Percentiles rank a stretch among this genome's conserved stretches.
Evolutionary conservation across 2,113 vertebrate genomes (phyloP).

Genomic region (Dissostichus mawsoni): DNA sequence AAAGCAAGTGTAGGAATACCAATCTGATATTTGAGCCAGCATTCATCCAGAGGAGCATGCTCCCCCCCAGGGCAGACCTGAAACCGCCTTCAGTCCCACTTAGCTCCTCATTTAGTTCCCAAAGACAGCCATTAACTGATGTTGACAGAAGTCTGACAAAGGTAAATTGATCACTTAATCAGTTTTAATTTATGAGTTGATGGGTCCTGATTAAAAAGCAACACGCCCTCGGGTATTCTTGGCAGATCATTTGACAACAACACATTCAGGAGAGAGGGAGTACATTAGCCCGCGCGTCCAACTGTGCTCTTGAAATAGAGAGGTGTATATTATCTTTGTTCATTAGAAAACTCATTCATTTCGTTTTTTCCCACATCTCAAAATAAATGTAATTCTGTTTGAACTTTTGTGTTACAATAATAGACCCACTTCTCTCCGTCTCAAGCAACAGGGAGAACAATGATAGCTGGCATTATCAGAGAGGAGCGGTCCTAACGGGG

Average conservation of each 20-base stretch:
- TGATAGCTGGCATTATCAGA: background rate
- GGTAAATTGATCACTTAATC: conserved; percentile 67
- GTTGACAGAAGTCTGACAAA: conserved; percentile 53
- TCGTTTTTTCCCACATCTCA: background rate
- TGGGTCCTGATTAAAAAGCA: conserved; percentile 56
- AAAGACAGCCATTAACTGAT: conserved; percentile 22
- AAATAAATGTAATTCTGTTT: background rate
- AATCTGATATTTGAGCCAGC: too few relatives aligned
- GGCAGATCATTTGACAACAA: conserved; percentile 47
- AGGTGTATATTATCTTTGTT: background rate
- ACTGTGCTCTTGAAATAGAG: background rate
- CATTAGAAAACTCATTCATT: background rate
- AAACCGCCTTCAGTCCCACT: conserved; percentile 31
- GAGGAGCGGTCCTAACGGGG: background rate
- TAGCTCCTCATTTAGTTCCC: conserved; percentile 48
- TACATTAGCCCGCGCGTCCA: conserved; percentile 23
- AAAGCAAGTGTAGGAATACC: too few relatives aligned
- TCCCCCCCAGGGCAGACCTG: background rate
- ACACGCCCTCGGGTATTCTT: conserved; percentile 33
- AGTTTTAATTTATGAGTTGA: conserved; percentile 62
- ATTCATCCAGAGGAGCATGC: too few relatives aligned
- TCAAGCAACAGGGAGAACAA: background rate
- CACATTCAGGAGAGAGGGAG: conserved; percentile 12
- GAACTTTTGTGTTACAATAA: background rate
- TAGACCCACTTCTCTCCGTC: background rate